These are phyloP conservation scores for Streblospio benedicti DNA, from an alignment of 1,140 invertebrate species.

Conservation along the genomic window DNA sequence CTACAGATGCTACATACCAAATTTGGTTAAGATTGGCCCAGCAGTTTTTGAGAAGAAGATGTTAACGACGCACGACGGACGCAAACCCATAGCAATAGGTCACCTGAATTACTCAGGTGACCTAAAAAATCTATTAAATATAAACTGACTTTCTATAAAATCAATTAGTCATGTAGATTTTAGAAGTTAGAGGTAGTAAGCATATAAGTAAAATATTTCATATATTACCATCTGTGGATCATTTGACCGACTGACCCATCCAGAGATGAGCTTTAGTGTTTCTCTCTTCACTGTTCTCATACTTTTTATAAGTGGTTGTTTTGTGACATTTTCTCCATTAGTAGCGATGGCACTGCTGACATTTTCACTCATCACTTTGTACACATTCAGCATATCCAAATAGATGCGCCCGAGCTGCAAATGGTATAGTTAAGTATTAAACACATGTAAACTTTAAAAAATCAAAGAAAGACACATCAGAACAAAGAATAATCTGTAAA, in stretches of 20 bases:
- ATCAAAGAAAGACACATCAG: not conserved
- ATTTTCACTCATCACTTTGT: slow-evolving; percentile 98
- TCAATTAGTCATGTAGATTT: not conserved
- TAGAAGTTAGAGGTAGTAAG: not conserved
- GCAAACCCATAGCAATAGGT: too few relatives aligned
- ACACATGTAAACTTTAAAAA: not conserved
- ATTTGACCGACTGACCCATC: slow-evolving; percentile 86
- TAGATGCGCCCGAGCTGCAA: slow-evolving; percentile 83
- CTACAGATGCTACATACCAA: too few relatives aligned
- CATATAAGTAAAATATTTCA: slow-evolving; percentile 2
- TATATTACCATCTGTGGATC: slow-evolving; percentile 64
- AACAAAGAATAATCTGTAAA: not conserved
- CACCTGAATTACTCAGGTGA: too few relatives aligned
- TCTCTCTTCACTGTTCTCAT: slow-evolving; percentile 99
- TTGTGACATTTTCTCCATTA: slow-evolving; percentile 91
- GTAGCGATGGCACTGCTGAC: slow-evolving; percentile 90
- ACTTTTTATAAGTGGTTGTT: slow-evolving; percentile 93
- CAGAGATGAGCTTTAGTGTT: slow-evolving; percentile 94
- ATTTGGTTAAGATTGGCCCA: too few relatives aligned
- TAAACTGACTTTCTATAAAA: too few relatives aligned
- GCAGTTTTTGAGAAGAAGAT: too few relatives aligned
- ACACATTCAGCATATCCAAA: slow-evolving; percentile 98
- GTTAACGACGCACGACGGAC: too few relatives aligned
- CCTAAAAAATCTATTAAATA: too few relatives aligned
- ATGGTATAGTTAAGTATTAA: not conserved